Percentiles rank a stretch among this genome's conserved stretches.
These are phyloP conservation scores for Acheta domesticus DNA, from an alignment of 2,888 invertebrate genomes.

Conservation along the genomic window DNA sequence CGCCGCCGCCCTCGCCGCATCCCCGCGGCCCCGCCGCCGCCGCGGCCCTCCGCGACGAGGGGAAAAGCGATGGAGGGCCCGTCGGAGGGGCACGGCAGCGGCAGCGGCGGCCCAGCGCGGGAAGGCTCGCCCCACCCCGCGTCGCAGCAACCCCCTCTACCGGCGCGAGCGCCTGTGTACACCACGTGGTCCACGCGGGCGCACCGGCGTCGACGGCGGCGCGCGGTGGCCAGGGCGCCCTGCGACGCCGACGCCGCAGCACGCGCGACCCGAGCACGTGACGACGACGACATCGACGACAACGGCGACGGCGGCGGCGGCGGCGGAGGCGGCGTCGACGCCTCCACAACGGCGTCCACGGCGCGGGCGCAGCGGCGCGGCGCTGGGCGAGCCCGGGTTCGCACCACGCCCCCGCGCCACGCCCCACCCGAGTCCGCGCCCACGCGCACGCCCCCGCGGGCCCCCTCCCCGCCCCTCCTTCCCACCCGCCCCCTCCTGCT, in stretches of 20 bases:
- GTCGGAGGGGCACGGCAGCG: no score
- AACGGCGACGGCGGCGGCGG: neutral
- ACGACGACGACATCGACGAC: slow-evolving; percentile 12
- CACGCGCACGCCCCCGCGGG: neutral
- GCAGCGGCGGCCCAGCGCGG: no score
- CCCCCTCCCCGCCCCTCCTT: neutral
- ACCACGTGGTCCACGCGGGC: no score
- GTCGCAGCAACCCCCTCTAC: neutral
- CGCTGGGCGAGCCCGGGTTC: slow-evolving; percentile 7
- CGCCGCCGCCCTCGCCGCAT: no score
- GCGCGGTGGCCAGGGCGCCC: neutral
- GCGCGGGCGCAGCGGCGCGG: neutral
- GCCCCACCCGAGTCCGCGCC: neutral
- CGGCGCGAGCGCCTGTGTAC: neutral
- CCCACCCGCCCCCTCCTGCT: no score
- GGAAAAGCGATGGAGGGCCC: neutral
- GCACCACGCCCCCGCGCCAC: neutral
- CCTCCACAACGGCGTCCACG: slow-evolving; percentile 19
- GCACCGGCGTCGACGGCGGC: neutral
- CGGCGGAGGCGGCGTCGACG: no score
- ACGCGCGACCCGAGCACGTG: no score
- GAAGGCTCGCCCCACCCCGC: neutral
- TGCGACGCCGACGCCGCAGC: no score
- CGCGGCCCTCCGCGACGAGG: neutral
- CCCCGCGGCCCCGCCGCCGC: no score